Base-by-base conservation (phyloP, 2,113 vertebrate species). In the Galemys pyrenaicus region DNA sequence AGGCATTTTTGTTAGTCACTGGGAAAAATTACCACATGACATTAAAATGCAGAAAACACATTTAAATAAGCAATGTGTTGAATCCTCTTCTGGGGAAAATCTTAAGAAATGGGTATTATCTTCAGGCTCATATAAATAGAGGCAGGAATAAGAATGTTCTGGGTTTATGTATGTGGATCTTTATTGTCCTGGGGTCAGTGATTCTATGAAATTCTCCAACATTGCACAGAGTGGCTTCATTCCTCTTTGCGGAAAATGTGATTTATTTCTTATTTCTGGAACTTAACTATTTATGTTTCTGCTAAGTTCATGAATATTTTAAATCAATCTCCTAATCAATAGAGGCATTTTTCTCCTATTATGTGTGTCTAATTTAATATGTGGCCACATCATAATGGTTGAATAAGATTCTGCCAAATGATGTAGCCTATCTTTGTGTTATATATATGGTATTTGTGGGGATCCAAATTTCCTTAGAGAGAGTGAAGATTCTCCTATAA, bases 231-330 rank as follows among this genome's bases (percentile, higher is more conserved):
- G 80, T 94, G 5, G 54, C 46, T 56, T 65, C 44, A 49, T 83
- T 81, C 4, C 9, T 91, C 49, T 93, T 46, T 95, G 54, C 89
- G 91, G 16, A 71, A 28, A 68, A 26, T 56, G 30, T 67, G 79
- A 89, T 93, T 91, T 89, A 86, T 62, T 95, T 95, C 60, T 90
- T 94, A 4, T 83, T 95, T 92, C 79, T 88, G 60, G 68, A 93
- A 84, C 39, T 92, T 92, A 68, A n/a, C 20, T 92, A 49, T 30
- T 86, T 94, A 70, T n/a, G 37, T 13, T 77, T 93, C 60, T 93
- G 30, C 68, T 86, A 90, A 89, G 41, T 92, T 94, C 83, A 96
- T 93, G 39, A 88, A 91, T 91, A 94, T 95, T 97, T 96, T 87
- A 88, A 87, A 75, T 91, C 11, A 41, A 78, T 88, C 20, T 82